Evolutionary conservation across 2,888 invertebrate species (phyloP), one percentile per base, ranked within the genome.

Genomic region (Petrophora chlorosata): DNA sequence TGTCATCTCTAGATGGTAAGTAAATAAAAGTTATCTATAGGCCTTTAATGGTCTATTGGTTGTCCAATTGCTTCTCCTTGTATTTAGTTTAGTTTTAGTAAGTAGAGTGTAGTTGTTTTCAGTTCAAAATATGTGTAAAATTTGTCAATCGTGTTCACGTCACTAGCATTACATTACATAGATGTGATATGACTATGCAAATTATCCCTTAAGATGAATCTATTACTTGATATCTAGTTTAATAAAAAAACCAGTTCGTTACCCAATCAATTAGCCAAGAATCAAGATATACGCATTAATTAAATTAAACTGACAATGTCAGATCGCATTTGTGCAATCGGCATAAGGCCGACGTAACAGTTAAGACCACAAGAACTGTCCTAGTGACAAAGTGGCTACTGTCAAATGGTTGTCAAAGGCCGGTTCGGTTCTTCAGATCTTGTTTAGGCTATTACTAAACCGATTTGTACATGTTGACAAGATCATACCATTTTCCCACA

Each of bases 241-340:
- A 23, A 30, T 10, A 9, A 23, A 25, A n/a, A 32, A 15, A 48
- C 47, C 22, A 5, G 42, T 48, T 41, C 15, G 35, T 48, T 48
- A 60, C 66, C 42, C 52, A 71, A 71, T 68, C 72, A 66, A 71
- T 69, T 70, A 69, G 61, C 62, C 64, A 64, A 67, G 52, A 58
- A n/a, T n/a, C n/a, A n/a, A n/a, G n/a, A n/a, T n/a, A n/a, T 51
- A 48, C 40, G 64, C 60, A 67, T 64, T 66, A 56, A 52, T 59
- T 50, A 45, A 46, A 59, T 68, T 63, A 67, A 67, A 73, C 68
- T 49, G 65, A 63, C 65, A 63, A 59, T 65, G 70, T 70, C 71
- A 61, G 60, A 63, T 51, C 59, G 59, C 56, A 63, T 73, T 65
- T 68, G 59, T 64, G 69, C 59, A 65, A 63, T 59, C 44, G 41